Evolutionary conservation across 2,113 vertebrate species (phyloP).

Genomic region (Seriola aureovittata): DNA sequence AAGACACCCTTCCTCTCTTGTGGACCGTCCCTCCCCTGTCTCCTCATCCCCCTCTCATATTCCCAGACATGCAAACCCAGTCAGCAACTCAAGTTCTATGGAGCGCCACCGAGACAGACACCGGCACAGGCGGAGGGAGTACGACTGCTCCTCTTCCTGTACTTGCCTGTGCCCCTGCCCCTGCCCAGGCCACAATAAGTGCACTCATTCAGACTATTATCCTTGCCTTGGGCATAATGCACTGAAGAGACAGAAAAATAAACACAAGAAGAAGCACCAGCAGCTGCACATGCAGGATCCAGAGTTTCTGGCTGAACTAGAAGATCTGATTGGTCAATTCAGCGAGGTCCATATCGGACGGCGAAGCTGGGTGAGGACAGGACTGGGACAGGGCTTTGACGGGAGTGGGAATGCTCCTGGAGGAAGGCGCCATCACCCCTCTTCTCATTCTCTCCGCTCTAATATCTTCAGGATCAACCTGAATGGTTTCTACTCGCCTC

Average conservation of each 20-base stretch:
- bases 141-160: constrained; percentile 74
- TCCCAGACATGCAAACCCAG: constrained; percentile 81
- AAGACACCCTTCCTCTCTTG: constrained; percentile 88
- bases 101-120: constrained; percentile 91
- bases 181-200: constrained; percentile 76
- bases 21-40: constrained; percentile 85
- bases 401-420: constrained; percentile 60
- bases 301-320: constrained; percentile 92
- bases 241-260: constrained; percentile 93
- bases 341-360: constrained; percentile 93
- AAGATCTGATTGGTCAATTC: constrained; percentile 91
- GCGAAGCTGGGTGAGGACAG: constrained; percentile 82
- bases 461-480: constrained; percentile 94
- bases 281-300: constrained; percentile 93
- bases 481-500: constrained; percentile 95
- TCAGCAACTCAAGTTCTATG: constrained; percentile 61
- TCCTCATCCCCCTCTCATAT: constrained; percentile 79
- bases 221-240: constrained; percentile 92
- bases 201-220: constrained; percentile 70
- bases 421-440: constrained; percentile 86
- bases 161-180: constrained; percentile 72
- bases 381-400: constrained; percentile 61
- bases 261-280: constrained; percentile 97
- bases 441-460: constrained; percentile 91
- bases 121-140: constrained; percentile 91